Conservation (phyloP, 2,888 invertebrate genomes). For the Nomada fabriciana region DNA sequence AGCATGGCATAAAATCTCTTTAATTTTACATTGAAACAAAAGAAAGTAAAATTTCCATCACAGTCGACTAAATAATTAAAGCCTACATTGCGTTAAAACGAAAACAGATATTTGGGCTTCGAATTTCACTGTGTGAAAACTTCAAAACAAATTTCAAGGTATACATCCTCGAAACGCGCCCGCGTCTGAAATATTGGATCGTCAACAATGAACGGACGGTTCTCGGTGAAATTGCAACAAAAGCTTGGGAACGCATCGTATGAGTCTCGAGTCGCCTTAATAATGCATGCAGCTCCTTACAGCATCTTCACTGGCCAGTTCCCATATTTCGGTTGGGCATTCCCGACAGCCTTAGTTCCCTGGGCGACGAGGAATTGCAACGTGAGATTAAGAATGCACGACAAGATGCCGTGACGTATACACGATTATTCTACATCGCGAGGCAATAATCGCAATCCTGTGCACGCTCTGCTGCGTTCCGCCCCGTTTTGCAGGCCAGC, state of each 20-base stretch:
- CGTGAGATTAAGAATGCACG: slow-evolving; percentile 37
- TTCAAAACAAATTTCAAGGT: neutral
- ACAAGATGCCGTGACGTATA: neutral
- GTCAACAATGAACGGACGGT: neutral
- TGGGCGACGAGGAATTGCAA: slow-evolving; percentile 20
- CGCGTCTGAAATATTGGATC: neutral
- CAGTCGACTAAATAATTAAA: too few species aligned
- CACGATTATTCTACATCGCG: slow-evolving; percentile 1
- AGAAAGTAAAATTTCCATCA: too few species aligned
- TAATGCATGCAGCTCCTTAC: too few species aligned
- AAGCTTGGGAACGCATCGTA: neutral
- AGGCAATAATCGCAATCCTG: slow-evolving; percentile 25
- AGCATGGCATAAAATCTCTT: too few species aligned
- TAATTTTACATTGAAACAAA: too few species aligned
- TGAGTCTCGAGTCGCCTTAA: neutral
- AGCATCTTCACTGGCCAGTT: too few species aligned
- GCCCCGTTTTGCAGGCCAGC: slow-evolving; percentile 32
- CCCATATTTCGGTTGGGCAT: neutral
- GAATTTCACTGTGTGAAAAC: neutral
- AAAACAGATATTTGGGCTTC: too few species aligned
- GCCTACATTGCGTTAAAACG: too few species aligned
- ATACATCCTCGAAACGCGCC: neutral
- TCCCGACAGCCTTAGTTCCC: slow-evolving; percentile 4
- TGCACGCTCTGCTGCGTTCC: slow-evolving; percentile 19
- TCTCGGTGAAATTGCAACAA: neutral